These are phyloP conservation scores for Chionomys nivalis DNA, from an alignment of 2,113 vertebrate species.

Conservation along the genomic window DNA sequence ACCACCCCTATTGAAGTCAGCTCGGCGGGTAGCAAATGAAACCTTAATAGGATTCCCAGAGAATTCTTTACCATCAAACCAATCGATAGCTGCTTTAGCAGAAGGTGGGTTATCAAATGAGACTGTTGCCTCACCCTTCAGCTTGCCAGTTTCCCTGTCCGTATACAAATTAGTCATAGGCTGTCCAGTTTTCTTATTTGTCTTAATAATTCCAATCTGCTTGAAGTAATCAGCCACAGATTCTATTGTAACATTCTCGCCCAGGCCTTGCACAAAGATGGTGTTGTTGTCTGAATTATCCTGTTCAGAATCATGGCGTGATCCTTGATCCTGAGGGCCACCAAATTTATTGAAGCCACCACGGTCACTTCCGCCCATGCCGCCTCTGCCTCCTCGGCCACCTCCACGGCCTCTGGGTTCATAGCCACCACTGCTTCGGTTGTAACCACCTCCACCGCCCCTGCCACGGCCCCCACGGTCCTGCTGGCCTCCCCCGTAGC, in stretches of 20 bases:
- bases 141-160: slow-evolving; percentile 93
- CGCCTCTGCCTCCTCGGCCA: slow-evolving; percentile 91
- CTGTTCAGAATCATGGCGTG: too few relatives aligned
- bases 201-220: slow-evolving; percentile 96
- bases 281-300: slow-evolving; percentile 97
- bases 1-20: slow-evolving; percentile 90
- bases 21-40: slow-evolving; percentile 92
- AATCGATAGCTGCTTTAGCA: slow-evolving; percentile 94
- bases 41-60: slow-evolving; percentile 93
- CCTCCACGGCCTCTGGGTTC: slow-evolving; percentile 89
- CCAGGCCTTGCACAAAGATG: slow-evolving; percentile 95
- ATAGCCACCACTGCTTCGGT: slow-evolving; percentile 88
- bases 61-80: slow-evolving; percentile 96
- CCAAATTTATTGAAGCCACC: slow-evolving; percentile 99
- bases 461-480: slow-evolving; percentile 89
- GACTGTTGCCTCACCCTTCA: slow-evolving; percentile 94
- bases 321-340: too few relatives aligned
- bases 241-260: slow-evolving; percentile 93
- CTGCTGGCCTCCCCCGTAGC: slow-evolving; percentile 89
- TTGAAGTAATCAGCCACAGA: slow-evolving; percentile 95
- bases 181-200: slow-evolving; percentile 94
- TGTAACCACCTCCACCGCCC: slow-evolving; percentile 84
- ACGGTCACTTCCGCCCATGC: slow-evolving; percentile 96
- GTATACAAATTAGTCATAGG: slow-evolving; percentile 97
- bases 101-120: slow-evolving; percentile 95